Evolutionary conservation across 2,888 invertebrate species (phyloP).

Genomic region (Dorcus hopei): DNA sequence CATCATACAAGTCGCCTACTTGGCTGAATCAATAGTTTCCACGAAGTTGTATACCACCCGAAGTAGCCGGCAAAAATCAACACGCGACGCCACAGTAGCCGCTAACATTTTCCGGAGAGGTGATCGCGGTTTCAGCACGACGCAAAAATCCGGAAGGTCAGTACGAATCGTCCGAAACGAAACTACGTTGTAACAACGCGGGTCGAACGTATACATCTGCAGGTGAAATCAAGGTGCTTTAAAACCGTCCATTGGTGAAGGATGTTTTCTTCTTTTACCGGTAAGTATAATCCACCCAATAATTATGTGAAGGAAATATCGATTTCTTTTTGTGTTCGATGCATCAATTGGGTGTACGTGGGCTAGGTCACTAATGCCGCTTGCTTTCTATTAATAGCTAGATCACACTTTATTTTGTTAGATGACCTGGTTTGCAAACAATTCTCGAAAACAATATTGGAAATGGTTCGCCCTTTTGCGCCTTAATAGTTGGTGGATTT

Average conservation of each 20-base stretch:
- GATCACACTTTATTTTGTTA: too few species aligned
- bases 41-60: conserved; percentile 1
- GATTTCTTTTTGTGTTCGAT: background rate
- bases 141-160: conserved; percentile 15
- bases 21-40: conserved; percentile 16
- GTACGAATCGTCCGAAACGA: background rate
- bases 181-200: conserved; percentile 1
- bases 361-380: too few species aligned
- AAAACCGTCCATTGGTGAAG: background rate
- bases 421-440: too few species aligned
- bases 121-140: conserved; percentile 2
- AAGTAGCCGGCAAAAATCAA: conserved; percentile 6
- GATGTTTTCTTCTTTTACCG: conserved; percentile 1
- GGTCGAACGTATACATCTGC: too few species aligned
- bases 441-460: too few species aligned
- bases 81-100: conserved; percentile 8
- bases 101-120: background rate
- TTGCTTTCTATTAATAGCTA: too few species aligned
- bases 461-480: too few species aligned
- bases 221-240: background rate
- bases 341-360: too few species aligned
- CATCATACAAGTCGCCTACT: conserved; percentile 10
- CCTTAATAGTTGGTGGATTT: too few species aligned
- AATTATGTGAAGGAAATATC: background rate
- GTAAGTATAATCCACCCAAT: background rate